Base-by-base conservation (phyloP, 2,797 vertebrate species). In the Cyclopterus lumpus region DNA sequence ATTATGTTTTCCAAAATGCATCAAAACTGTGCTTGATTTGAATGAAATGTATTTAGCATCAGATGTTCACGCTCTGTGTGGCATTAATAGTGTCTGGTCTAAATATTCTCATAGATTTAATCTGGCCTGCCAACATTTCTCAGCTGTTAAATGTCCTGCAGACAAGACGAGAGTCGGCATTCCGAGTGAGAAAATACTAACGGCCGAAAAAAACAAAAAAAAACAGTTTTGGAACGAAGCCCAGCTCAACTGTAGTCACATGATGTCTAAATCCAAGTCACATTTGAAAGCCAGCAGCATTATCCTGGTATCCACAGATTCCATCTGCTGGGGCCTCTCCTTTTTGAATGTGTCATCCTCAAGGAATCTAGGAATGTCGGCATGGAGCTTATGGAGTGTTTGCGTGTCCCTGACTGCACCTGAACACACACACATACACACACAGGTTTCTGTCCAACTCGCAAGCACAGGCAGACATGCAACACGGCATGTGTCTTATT, bases 191-290 rank as follows among this genome's bases (percentile, higher is more conserved):
- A 71, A 84, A 87, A 81, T 75, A 59, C 82, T 54, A 24, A 24
- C 67, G 46, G 79, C 81, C 16, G 18, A 69, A 77, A 77, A 51
- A 49, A 11, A 49, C 9, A 8, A 48, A 67, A 75, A 77, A 51
- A 72, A 83, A 77, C 49, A n/a, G 54, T 57, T 85, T 59, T 83
- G 82, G 82, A 90, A 70, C 42, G 49, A 54, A 18, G 61, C 81
- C 83, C 48, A 4, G 76, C 70, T 77, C 67, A 51, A 71, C 69
- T 71, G 53, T 64, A 68, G 81, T 86, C 86, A 85, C 87, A 87
- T 88, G 82, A 84, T 53, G 71, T 83, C 84, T 86, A 83, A 90
- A 89, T 91, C 91, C 62, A 24, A 83, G 69, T 87, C 85, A 85
- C 58, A 46, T 69, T 87, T 73, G 76, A 82, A 84, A 88, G 75